These are phyloP conservation scores for Dicentrarchus labrax DNA, from an alignment of 2,113 vertebrate genomes.

Conservation along the genomic window DNA sequence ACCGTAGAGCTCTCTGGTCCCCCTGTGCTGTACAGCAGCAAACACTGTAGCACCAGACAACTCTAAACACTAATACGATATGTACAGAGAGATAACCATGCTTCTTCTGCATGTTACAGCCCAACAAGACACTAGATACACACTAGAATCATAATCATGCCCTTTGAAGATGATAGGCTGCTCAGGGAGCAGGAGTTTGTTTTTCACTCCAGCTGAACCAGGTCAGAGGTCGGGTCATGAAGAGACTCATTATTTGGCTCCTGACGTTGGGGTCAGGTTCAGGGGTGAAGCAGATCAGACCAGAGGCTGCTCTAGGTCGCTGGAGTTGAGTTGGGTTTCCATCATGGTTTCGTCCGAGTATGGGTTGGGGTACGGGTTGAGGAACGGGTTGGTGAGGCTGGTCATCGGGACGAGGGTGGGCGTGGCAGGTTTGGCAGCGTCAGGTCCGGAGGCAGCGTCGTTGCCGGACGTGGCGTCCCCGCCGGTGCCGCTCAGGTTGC, in stretches of 20 bases:
- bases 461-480: background rate
- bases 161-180: background rate
- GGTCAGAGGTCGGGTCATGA: background rate
- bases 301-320: slow-evolving; percentile 58
- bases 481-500: slow-evolving; percentile 86
- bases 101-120: background rate
- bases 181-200: background rate
- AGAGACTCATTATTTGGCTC: slow-evolving; percentile 32
- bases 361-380: slow-evolving; percentile 57
- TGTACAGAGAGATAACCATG: slow-evolving; percentile 47
- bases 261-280: slow-evolving; percentile 11
- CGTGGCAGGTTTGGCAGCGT: slow-evolving; percentile 10
- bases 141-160: background rate
- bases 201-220: slow-evolving; percentile 14
- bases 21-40: slow-evolving; percentile 18
- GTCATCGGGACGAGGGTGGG: slow-evolving; percentile 72
- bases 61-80: slow-evolving; percentile 45
- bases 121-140: background rate
- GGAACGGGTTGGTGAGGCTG: slow-evolving; percentile 62
- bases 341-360: slow-evolving; percentile 57
- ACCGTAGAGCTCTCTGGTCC: slow-evolving; percentile 19
- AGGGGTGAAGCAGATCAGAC: slow-evolving; percentile 38
- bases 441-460: background rate
- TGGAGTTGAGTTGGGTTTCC: slow-evolving; percentile 70
- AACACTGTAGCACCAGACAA: slow-evolving; percentile 36